These are phyloP conservation scores for Pristionchus exspectatus DNA, from an alignment of 2,888 invertebrate species.

Conservation along the genomic window DNA sequence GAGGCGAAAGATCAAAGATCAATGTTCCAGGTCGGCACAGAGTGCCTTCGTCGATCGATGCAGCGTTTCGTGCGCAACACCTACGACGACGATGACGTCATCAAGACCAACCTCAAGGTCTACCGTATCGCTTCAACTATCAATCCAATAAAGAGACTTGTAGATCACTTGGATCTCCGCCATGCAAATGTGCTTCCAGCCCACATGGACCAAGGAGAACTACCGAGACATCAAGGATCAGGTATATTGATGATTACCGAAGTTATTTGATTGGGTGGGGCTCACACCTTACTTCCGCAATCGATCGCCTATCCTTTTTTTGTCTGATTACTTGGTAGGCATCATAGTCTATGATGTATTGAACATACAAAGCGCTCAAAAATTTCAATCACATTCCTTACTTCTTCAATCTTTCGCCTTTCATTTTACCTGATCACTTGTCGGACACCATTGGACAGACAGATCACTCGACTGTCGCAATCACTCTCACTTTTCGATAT, in stretches of 20 bases:
- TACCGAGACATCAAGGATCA: constrained; percentile 73
- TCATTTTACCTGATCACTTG: not conserved
- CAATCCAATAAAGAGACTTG: not conserved
- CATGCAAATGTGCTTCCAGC: constrained; percentile 77
- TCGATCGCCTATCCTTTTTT: not conserved
- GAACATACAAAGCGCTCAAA: no score
- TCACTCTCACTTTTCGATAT: not conserved
- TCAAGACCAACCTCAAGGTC: constrained; percentile 70
- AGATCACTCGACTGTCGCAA: not conserved
- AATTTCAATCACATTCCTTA: no score
- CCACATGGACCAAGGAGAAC: constrained; percentile 72
- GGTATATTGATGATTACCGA: constrained; percentile 53
- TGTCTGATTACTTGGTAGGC: not conserved
- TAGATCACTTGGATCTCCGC: constrained; percentile 76
- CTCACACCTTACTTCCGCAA: not conserved
- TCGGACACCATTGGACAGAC: not conserved
- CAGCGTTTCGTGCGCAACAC: constrained; percentile 75
- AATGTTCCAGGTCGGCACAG: constrained; percentile 48
- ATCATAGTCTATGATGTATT: not conserved
- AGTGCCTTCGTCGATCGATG: constrained; percentile 70
- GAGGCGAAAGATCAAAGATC: not conserved
- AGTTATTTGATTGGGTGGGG: not conserved
- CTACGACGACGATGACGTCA: constrained; percentile 75
- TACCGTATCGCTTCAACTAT: not conserved
- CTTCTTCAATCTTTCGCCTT: no score